Evolutionary conservation across 2,888 invertebrate species (phyloP).

Genomic region (Polydrusus cervinus): DNA sequence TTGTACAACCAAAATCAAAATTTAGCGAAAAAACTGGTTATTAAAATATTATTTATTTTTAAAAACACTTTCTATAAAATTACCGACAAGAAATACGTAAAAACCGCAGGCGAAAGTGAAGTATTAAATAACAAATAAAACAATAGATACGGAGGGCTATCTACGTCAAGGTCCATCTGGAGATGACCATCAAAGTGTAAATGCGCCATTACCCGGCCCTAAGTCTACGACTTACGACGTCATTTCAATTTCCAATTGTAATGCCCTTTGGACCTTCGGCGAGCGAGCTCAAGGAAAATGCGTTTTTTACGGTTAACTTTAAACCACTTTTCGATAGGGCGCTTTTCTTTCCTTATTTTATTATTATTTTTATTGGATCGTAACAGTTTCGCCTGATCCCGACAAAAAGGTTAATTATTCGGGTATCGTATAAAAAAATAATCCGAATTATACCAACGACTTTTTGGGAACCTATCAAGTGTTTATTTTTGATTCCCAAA

Average conservation of each 20-base stretch:
- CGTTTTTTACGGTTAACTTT: constrained; percentile 56
- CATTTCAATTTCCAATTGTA: constrained; percentile 71
- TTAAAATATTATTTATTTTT: too few relatives aligned
- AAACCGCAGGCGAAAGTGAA: neutral
- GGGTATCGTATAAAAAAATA: constrained; percentile 49
- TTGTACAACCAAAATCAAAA: too few relatives aligned
- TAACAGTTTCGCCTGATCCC: constrained; percentile 48
- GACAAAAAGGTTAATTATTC: constrained; percentile 48
- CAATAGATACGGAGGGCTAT: constrained; percentile 54
- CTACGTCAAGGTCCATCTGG: constrained; percentile 61
- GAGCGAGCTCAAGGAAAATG: constrained; percentile 52
- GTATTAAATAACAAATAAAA: constrained; percentile 55
- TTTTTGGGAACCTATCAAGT: neutral
- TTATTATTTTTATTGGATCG: constrained; percentile 54
- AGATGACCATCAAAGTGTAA: constrained; percentile 69
- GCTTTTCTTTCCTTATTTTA: constrained; percentile 52
- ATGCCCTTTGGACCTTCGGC: constrained; percentile 63
- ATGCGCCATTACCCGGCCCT: constrained; percentile 69
- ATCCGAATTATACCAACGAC: constrained; percentile 46
- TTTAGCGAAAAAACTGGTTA: too few relatives aligned
- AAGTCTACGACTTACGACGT: constrained; percentile 68
- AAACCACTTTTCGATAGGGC: constrained; percentile 53
- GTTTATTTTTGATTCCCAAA: neutral
- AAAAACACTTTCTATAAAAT: too few relatives aligned
- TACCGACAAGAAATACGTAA: too few relatives aligned